Conservation (phyloP, 2,888 invertebrate genomes). For the Mayetiola destructor region DNA sequence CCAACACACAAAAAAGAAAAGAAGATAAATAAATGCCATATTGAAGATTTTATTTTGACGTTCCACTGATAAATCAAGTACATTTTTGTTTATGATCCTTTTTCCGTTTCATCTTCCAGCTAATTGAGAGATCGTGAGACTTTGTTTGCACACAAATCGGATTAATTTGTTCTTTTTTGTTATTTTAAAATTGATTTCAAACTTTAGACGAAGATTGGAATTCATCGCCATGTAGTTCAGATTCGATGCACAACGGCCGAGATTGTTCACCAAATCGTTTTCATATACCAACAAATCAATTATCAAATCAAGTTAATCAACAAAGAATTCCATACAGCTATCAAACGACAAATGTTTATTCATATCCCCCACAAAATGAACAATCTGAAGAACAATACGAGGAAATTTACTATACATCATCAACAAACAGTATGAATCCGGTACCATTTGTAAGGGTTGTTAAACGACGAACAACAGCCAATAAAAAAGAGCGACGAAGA, state of each 20-base stretch:
- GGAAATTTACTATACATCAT: constrained; percentile 24
- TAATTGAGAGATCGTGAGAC: too few species aligned
- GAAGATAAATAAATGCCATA: too few species aligned
- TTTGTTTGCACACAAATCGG: too few species aligned
- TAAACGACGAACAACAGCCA: constrained; percentile 78
- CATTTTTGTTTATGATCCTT: too few species aligned
- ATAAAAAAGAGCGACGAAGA: constrained; percentile 82
- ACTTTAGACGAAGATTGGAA: too few species aligned
- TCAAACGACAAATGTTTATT: neutral
- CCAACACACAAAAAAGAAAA: too few species aligned
- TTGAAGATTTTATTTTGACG: too few species aligned
- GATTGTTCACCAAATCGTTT: neutral
- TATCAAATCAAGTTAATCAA: neutral
- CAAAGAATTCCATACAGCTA: neutral
- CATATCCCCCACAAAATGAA: neutral
- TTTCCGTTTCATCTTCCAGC: too few species aligned
- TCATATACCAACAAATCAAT: neutral
- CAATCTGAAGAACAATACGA: constrained; percentile 23
- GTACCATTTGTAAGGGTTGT: constrained; percentile 42
- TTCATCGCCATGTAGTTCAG: neutral
- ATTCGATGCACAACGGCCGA: neutral
- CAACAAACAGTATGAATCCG: constrained; percentile 24
- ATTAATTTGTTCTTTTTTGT: too few species aligned
- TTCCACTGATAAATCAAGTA: too few species aligned
- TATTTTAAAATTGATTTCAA: too few species aligned